Evolutionary conservation across 2,113 vertebrate species (phyloP).

Genomic region (Lepisosteus oculatus): DNA sequence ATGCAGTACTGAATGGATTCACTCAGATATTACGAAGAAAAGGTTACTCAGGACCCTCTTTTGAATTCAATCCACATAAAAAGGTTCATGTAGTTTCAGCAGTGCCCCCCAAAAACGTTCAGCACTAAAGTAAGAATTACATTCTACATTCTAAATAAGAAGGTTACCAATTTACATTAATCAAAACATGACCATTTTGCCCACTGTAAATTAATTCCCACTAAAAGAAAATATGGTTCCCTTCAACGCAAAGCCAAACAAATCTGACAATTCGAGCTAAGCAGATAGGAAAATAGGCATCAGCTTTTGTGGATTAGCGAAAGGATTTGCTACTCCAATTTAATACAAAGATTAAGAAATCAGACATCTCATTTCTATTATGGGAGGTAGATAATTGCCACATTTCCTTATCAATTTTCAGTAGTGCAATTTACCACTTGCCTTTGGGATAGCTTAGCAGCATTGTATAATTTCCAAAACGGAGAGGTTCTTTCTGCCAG

Average conservation of each 20-base stretch:
- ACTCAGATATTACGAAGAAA: too few species aligned
- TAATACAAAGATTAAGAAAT: conserved; percentile 59
- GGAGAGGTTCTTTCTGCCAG: conserved; percentile 16
- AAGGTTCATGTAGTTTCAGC: too few species aligned
- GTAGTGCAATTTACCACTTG: conserved; percentile 48
- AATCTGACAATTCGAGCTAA: conserved; percentile 60
- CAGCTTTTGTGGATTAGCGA: conserved; percentile 53
- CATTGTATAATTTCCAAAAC: conserved; percentile 45
- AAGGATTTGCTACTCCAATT: conserved; percentile 55
- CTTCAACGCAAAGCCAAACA: conserved; percentile 39
- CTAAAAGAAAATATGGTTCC: not conserved
- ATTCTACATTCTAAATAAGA: too few species aligned
- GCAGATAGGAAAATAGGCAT: conserved; percentile 62
- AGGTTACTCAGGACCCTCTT: too few species aligned
- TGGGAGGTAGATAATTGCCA: conserved; percentile 63
- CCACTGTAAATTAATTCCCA: too few species aligned
- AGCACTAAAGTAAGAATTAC: too few species aligned
- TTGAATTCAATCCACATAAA: too few species aligned
- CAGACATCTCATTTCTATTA: conserved; percentile 61
- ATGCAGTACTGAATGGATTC: too few species aligned
- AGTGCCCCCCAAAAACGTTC: too few species aligned
- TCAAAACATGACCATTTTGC: too few species aligned
- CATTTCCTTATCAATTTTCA: conserved; percentile 58
- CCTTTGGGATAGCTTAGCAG: conserved; percentile 38
- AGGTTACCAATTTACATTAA: too few species aligned